phyloP scores from a whole-genome alignment of 2,888 invertebrate genomes.

The Brassicogethes aeneus region DNA sequence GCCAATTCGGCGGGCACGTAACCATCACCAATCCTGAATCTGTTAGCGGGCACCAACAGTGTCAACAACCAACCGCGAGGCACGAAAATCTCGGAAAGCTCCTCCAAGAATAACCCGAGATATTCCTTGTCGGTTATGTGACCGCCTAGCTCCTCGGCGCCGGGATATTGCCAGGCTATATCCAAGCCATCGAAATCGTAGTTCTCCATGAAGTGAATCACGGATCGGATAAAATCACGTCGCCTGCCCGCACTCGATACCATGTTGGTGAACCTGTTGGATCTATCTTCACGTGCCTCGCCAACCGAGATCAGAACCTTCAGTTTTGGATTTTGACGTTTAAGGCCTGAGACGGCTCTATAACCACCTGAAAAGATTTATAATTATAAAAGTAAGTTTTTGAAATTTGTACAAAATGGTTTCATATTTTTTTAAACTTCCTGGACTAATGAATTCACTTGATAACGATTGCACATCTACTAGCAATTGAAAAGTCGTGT shows the following conservation, averaged over 20 bases:
- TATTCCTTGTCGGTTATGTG: slow-evolving; percentile 41
- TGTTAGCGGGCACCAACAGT: slow-evolving; percentile 50
- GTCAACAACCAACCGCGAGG: slow-evolving; percentile 46
- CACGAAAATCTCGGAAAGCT: slow-evolving; percentile 52
- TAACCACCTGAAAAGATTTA: slow-evolving; percentile 48
- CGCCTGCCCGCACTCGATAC: slow-evolving; percentile 48
- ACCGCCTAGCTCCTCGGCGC: slow-evolving; percentile 41
- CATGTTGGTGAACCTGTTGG: slow-evolving; percentile 54
- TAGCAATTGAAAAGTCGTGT: too few species aligned
- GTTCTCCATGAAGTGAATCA: slow-evolving; percentile 53
- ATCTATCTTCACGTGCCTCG: slow-evolving; percentile 52
- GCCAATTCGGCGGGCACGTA: slow-evolving; percentile 54
- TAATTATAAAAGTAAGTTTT: neutral
- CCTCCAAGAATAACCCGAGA: slow-evolving; percentile 42
- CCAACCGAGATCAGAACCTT: slow-evolving; percentile 68
- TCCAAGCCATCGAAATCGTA: slow-evolving; percentile 76
- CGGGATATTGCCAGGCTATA: slow-evolving; percentile 70
- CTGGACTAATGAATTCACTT: too few species aligned
- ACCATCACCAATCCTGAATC: slow-evolving; percentile 57
- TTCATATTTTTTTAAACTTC: too few species aligned
- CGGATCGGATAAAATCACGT: slow-evolving; percentile 54
- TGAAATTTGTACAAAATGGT: too few species aligned
- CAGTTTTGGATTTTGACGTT: slow-evolving; percentile 55
- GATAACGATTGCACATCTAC: too few species aligned
- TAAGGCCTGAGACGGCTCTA: slow-evolving; percentile 58